Base-by-base conservation (phyloP, 53 echinoderm and acorn worm genomes). In the Echinarachnius parma region DNA sequence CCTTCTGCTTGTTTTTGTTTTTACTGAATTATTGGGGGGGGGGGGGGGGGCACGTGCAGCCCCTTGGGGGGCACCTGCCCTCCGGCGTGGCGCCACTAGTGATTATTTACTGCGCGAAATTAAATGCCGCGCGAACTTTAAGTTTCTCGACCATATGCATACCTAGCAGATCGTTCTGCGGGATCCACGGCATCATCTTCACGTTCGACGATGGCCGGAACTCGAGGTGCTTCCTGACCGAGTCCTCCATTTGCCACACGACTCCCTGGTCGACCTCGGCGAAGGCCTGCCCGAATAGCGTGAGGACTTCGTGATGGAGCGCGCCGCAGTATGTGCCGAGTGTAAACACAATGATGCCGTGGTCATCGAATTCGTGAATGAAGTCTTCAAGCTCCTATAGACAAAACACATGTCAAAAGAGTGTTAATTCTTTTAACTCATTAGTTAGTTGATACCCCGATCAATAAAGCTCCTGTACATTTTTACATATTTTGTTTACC, bases 111-210 rank as follows among this genome's bases (percentile, higher is more conserved):
- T n/a, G n/a, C n/a, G n/a, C n/a, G n/a, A n/a, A n/a, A n/a, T n/a
- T n/a, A n/a, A n/a, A n/a, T n/a, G n/a, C n/a, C n/a, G n/a, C n/a
- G n/a, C n/a, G n/a, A n/a, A n/a, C n/a, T n/a, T n/a, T n/a, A n/a
- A 42, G 13, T 42, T 42, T 42, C 13, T 7, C 7, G 30, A 9
- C 1, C 8, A 18, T 14, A 29, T 33, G 32, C 62, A 34, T 19
- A 62, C 62, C 62, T 62, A 62, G 36, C 22, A 62, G 23, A 23
- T 62, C 39, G 21, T 62, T 62, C 14, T 62, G 62, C 14, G 62
- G 62, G 19, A 62, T 62, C 62, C 62, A 62, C 2, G 62, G 42
- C 3, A 62, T 20, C 37, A 37, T 62, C 24, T 37, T 62, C 33
- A 62, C 62, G 14, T 62, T 62, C 20, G 18, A 24, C 23, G 62